These are phyloP conservation scores for Protophormia terraenovae DNA, from an alignment of 2,888 invertebrate genomes.

Conservation along the genomic window DNA sequence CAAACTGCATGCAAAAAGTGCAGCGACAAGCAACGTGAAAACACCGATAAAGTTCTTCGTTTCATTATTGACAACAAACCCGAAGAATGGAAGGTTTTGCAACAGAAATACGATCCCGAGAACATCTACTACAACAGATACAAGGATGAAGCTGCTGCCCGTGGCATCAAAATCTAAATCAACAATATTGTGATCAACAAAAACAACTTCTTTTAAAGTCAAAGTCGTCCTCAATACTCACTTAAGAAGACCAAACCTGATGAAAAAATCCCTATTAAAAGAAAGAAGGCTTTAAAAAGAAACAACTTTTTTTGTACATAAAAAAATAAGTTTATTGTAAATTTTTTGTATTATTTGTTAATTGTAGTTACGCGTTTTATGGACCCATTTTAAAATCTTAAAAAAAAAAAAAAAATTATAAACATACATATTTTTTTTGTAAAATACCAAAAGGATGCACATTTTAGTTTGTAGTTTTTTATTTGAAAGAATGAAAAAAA, in stretches of 20 bases:
- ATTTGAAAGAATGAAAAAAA: conserved; percentile 21
- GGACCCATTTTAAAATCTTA: neutral
- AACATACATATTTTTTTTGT: neutral
- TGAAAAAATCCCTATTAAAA: neutral
- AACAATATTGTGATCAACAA: conserved; percentile 15
- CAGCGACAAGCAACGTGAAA: conserved; percentile 83
- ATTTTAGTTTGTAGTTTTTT: conserved; percentile 59
- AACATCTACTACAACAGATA: conserved; percentile 86
- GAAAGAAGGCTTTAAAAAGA: conserved; percentile 44
- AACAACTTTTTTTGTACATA: conserved; percentile 56
- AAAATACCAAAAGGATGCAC: conserved; percentile 45
- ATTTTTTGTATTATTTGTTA: conserved; percentile 25
- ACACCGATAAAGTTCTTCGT: conserved; percentile 85
- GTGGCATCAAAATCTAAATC: conserved; percentile 79
- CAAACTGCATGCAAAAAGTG: conserved; percentile 85
- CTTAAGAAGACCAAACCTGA: neutral
- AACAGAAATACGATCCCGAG: conserved; percentile 87
- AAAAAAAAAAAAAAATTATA: neutral
- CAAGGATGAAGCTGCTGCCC: conserved; percentile 83
- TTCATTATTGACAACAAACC: conserved; percentile 86
- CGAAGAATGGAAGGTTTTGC: conserved; percentile 85
- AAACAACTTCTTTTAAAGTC: conserved; percentile 31
- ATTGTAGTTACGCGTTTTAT: conserved; percentile 28
- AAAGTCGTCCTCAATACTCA: conserved; percentile 52
- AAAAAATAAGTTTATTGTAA: conserved; percentile 34